Base-by-base conservation (phyloP, 2,797 vertebrate species). In the Vespertilio murinus region DNA sequence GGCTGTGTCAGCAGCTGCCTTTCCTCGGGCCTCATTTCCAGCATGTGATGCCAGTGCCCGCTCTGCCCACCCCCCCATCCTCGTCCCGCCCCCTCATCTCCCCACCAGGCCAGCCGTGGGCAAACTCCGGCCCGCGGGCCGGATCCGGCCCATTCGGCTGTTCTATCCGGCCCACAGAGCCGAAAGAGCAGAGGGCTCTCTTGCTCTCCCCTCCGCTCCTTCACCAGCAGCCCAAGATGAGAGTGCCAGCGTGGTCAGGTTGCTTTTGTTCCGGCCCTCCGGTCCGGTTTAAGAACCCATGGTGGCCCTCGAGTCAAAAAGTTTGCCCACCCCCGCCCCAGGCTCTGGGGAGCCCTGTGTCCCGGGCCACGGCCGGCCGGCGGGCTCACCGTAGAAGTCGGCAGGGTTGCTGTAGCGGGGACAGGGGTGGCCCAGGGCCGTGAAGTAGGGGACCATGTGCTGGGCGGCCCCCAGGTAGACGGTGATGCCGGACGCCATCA, bases 361-460 rank as follows among this genome's bases (percentile, higher is more conserved):
- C 7, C 77, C 40, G 4, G 88, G 16, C 9, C 38, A 0, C 47
- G 30, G 74, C 61, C 23, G 2, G 10, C 40, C 23, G 18, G 10
- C 40, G 23, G 16, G 97, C 98, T 98, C 94, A 99, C 99, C 99
- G 0, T 99, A 99, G 98, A 99, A 99, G 97, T 99, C 99, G 0
- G 99, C 99, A 28, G 99, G 99, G 97, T 99, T 99, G 98, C 99
- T 99, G 98, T 99, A 99, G 83, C 97, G 98, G 6, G 99, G 99
- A 96, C 99, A 99, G 38, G 99, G 99, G 96, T 99, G 96, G 40
- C 99, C 99, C 8, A 99, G 97, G 18, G 98, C 97, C 0, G 99
- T 99, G 98, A 99, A 99, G 96, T 99, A 99, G 8, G 98, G 98
- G 82, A 99, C 99, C 99, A 99, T 99, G 96, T 99, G 98, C 33